phyloP scores from a whole-genome alignment of 2,797 vertebrate genomes.

The Spea hammondii region DNA sequence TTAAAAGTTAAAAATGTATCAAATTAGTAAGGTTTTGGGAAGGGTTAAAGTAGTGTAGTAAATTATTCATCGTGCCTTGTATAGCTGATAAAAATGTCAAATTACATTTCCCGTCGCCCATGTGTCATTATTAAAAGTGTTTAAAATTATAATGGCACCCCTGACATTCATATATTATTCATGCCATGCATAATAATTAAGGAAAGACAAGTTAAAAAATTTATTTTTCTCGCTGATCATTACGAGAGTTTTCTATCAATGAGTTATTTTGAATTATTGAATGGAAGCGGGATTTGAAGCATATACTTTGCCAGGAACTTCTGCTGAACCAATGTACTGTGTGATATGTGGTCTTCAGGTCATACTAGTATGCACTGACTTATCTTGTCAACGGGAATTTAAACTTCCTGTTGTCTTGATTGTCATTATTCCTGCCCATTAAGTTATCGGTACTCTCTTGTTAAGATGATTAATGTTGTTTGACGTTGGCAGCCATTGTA shows the following conservation, averaged over 20 bases:
- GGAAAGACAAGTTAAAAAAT: not conserved
- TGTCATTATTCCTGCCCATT: no score
- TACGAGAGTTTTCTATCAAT: not conserved
- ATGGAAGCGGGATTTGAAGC: not conserved
- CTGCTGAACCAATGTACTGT: not conserved
- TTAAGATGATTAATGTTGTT: no score
- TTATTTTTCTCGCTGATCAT: constrained; percentile 6
- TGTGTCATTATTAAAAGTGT: constrained; percentile 45
- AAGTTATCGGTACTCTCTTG: no score
- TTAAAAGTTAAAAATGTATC: not conserved
- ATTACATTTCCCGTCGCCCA: constrained; percentile 40
- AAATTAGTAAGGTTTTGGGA: not conserved
- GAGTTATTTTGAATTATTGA: not conserved
- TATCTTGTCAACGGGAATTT: no score
- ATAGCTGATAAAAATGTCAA: constrained; percentile 42
- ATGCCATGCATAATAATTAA: constrained; percentile 21
- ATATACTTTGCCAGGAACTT: not conserved
- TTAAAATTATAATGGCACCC: constrained; percentile 42
- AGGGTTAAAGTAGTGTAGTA: constrained; percentile 20
- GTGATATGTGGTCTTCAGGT: not conserved
- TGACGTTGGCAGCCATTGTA: no score
- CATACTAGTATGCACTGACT: no score
- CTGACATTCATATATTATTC: constrained; percentile 33
- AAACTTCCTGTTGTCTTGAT: no score
- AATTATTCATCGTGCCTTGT: constrained; percentile 32